Evolutionary conservation across 2,113 vertebrate genomes (phyloP).

Genomic region (Axis porcinus): DNA sequence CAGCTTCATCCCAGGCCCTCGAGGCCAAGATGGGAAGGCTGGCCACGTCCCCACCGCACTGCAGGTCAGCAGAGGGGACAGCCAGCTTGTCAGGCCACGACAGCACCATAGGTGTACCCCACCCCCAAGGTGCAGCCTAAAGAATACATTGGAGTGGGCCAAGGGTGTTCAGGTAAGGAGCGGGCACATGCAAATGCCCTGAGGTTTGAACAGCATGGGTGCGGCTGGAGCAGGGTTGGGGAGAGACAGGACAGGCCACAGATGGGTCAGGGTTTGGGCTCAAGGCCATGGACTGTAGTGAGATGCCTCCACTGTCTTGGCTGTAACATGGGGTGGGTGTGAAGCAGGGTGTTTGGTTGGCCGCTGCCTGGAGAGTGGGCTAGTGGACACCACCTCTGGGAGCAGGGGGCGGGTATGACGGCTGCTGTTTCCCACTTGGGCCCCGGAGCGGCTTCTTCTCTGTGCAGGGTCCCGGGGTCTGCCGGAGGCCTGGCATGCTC

Average conservation of each 20-base stretch:
- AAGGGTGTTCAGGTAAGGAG: fast-evolving
- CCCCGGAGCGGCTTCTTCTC: background rate
- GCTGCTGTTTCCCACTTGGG: background rate
- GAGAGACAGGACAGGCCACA: background rate
- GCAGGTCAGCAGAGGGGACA: background rate
- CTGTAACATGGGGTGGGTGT: background rate
- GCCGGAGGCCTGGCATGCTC: background rate
- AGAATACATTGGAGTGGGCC: fast-evolving
- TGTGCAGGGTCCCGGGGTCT: background rate
- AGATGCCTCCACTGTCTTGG: background rate
- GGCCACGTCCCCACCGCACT: background rate
- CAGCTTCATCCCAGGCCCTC: background rate
- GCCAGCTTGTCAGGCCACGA: background rate
- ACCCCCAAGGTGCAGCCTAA: background rate
- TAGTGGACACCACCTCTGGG: background rate
- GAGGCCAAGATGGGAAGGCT: background rate
- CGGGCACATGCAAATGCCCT: background rate
- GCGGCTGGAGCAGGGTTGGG: background rate
- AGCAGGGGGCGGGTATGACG: background rate
- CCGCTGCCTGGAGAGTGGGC: fast-evolving
- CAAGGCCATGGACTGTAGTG: fast-evolving
- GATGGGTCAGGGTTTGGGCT: background rate
- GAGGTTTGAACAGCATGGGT: background rate
- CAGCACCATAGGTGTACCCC: background rate
- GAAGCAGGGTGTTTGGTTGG: background rate